Evolutionary conservation across 2,888 invertebrate genomes (phyloP), one percentile per base, ranked within the genome.

Genomic region (Calephelis perditalis): DNA sequence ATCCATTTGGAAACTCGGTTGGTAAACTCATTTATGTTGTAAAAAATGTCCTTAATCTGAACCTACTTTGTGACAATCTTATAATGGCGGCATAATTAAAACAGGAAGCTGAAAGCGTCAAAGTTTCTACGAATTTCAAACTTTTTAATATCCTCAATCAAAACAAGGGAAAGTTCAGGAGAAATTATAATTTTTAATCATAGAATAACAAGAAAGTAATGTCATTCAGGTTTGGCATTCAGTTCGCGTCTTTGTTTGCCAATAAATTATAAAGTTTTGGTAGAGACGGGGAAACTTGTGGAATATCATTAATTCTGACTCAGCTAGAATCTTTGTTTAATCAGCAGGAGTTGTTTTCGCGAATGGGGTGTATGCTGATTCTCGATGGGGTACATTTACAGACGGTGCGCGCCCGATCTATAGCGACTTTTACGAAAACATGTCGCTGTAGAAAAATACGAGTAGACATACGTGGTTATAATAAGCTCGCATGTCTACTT

Each of bases 231-330:
- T 69, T 72, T 73, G 75, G 73, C 73, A 79, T 77, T 74, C 75
- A 73, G 72, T 72, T 73, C 64, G 67, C 69, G 65, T 67, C 67
- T 68, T 72, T 77, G 79, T 79, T 77, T 74, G 71, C 68, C 72
- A 75, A 79, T 81, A 79, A 79, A 79, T 81, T 79, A 76, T 70
- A 60, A 77, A 81, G 69, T 79, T 76, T 57, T 64, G 46, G 61
- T 57, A 59, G 66, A 70, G 70, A 71, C 69, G 71, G 66, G 61
- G 61, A 36, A 76, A 81, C 71, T 81, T 79, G 70, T 72, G 71
- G 80, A 78, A 79, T 79, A 76, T 74, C 76, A 81, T 79, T 81
- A 81, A 77, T 74, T 74, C 74, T 75, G 75, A 78, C 73, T 73
- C 77, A 75, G 70, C 69, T 70, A 65, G 72, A 70, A 75, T 77